A percentile compares a stretch with the other conserved stretches of the same genome.
These are phyloP conservation scores for Pithys albifrons DNA, from an alignment of 2,113 vertebrate species.

Conservation along the genomic window DNA sequence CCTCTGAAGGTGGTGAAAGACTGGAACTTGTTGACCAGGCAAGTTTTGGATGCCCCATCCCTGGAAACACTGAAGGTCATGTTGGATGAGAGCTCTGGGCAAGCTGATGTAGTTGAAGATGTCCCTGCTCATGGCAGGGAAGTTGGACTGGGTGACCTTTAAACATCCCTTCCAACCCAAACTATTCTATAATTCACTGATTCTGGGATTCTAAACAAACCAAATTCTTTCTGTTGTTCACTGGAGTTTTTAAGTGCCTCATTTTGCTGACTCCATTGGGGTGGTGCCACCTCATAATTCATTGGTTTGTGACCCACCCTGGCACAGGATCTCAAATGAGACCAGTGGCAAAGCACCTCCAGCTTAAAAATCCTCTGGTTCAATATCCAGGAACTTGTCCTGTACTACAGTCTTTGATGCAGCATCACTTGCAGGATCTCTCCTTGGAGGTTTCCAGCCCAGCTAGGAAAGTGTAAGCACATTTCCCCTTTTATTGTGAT, in stretches of 20 bases:
- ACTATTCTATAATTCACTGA: rapidly evolving
- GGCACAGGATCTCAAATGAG: not conserved
- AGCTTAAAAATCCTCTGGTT: not conserved
- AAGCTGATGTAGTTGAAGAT: not conserved
- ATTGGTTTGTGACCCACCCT: not conserved
- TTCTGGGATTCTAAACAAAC: not conserved
- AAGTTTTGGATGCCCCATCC: not conserved
- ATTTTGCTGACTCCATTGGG: not conserved
- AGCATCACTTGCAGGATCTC: not conserved
- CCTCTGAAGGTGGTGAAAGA: not conserved
- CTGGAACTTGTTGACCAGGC: not conserved
- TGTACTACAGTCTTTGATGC: not conserved
- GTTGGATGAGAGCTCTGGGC: not conserved
- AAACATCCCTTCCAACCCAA: not conserved
- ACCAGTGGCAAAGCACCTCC: not conserved
- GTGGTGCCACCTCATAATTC: not conserved
- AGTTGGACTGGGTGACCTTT: not conserved
- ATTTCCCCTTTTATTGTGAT: not conserved
- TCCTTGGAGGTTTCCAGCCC: not conserved
- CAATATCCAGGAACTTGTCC: not conserved
- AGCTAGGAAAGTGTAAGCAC: not conserved
- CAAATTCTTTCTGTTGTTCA: rapidly evolving
- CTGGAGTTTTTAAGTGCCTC: not conserved
- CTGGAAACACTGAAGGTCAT: not conserved
- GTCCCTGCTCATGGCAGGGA: not conserved